A percentile compares a stretch with the other conserved stretches of the same genome.
Conservation (phyloP, 2,888 invertebrate species). For the Euclidia mi region DNA sequence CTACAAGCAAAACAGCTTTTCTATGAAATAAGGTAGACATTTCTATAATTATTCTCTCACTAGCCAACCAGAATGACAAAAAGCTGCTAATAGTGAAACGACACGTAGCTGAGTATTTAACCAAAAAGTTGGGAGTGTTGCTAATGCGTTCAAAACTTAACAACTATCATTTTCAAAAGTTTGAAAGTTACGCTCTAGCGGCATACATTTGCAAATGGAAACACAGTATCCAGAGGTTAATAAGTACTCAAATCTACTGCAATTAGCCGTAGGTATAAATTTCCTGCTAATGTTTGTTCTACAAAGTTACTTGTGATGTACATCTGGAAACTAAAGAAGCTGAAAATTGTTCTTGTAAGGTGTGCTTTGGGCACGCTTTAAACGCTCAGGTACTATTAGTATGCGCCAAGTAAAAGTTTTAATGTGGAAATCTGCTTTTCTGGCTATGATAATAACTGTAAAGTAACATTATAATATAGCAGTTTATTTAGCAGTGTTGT, state of each 20-base stretch:
- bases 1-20: no score
- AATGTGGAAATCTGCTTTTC: slow-evolving; percentile 45
- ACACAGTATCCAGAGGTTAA: neutral
- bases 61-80: no score
- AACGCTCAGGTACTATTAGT: slow-evolving; percentile 36
- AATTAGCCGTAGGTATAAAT: slow-evolving; percentile 14
- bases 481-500: slow-evolving; percentile 52
- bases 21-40: no score
- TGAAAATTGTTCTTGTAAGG: slow-evolving; percentile 27
- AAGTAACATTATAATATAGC: slow-evolving; percentile 42
- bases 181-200: neutral
- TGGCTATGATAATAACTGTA: slow-evolving; percentile 52
- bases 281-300: slow-evolving; percentile 16
- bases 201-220: neutral
- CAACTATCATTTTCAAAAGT: neutral
- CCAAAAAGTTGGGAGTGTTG: neutral
- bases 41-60: no score
- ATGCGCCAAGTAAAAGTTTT: slow-evolving; percentile 42
- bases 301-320: slow-evolving; percentile 12
- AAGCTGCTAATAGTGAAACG: no score
- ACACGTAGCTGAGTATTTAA: neutral
- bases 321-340: slow-evolving; percentile 21
- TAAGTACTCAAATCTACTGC: slow-evolving; percentile 13
- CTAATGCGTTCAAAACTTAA: neutral
- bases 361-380: slow-evolving; percentile 18